Percentiles rank a stretch among this genome's conserved stretches.
These are phyloP conservation scores for Stigmatopora nigra DNA, from an alignment of 2,113 vertebrate genomes.

Conservation along the genomic window DNA sequence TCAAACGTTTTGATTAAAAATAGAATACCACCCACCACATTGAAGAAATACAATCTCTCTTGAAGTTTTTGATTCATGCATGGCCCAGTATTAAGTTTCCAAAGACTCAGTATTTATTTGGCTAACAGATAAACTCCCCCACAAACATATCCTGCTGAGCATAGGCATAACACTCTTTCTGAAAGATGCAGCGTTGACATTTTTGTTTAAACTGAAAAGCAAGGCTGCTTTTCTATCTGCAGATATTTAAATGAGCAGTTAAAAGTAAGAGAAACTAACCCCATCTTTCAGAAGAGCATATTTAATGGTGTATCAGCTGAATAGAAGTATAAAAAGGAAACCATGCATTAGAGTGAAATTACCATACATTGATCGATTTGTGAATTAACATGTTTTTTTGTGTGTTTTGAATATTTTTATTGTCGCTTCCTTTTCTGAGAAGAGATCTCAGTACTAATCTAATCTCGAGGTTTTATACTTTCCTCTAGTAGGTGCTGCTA, in stretches of 20 bases:
- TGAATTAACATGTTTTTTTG: conserved; percentile 10
- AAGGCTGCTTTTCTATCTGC: not conserved
- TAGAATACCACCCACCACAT: not conserved
- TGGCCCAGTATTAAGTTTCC: not conserved
- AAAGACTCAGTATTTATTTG: not conserved
- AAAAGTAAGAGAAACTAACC: not conserved
- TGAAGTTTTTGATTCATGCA: not conserved
- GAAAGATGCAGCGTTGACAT: conserved; percentile 4
- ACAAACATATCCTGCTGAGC: not conserved
- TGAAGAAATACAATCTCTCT: not conserved
- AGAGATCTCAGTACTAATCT: conserved; percentile 5
- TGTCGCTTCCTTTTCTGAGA: conserved; percentile 10
- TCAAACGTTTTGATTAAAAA: not conserved
- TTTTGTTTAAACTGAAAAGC: conserved; percentile 4
- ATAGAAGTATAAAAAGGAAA: conserved; percentile 13
- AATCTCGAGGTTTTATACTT: not conserved
- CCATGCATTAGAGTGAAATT: conserved; percentile 1
- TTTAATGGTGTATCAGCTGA: conserved; percentile 9
- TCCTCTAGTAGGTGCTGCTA: not conserved
- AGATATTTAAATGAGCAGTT: conserved; percentile 7
- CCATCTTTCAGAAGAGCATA: conserved; percentile 11
- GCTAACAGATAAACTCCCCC: not conserved
- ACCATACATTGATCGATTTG: not conserved
- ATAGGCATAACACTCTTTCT: not conserved
- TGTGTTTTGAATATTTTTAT: conserved; percentile 18